Conservation (phyloP, 2,888 invertebrate species). For the Tupiocoris notatus region DNA sequence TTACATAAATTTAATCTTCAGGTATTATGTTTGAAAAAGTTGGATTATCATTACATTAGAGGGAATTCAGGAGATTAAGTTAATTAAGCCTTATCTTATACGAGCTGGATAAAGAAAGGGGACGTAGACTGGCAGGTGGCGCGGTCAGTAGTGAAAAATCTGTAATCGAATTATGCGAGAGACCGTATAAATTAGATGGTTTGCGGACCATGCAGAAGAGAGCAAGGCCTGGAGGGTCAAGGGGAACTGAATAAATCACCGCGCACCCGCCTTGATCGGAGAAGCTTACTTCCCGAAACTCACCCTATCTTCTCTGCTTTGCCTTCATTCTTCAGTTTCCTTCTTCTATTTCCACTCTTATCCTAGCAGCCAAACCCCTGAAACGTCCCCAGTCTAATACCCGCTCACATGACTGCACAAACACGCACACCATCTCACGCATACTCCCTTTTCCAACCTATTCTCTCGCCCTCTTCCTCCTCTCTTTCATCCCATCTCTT, state of each 20-base stretch:
- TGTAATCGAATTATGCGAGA: background rate
- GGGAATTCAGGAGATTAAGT: too few species aligned
- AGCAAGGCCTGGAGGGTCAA: background rate
- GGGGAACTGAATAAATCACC: background rate
- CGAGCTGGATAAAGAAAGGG: too few species aligned
- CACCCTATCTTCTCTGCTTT: slow-evolving; percentile 1
- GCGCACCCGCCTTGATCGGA: background rate
- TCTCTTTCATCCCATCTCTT: background rate
- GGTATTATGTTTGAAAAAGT: too few species aligned
- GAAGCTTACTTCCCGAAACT: background rate
- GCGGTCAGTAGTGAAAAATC: background rate
- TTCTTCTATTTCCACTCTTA: background rate
- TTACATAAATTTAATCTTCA: too few species aligned
- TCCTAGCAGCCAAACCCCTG: background rate
- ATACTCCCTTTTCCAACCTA: background rate
- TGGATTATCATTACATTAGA: too few species aligned
- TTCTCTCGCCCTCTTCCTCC: background rate
- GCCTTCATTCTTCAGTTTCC: background rate
- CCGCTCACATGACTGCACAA: background rate
- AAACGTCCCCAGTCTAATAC: background rate
- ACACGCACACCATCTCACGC: background rate
- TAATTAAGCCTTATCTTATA: too few species aligned
- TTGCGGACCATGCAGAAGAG: background rate
- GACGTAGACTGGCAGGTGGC: too few species aligned
- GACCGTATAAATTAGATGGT: background rate